Evolutionary conservation across 2,888 invertebrate species (phyloP), one percentile per base, ranked within the genome.

Genomic region (Drosophila putrida): DNA sequence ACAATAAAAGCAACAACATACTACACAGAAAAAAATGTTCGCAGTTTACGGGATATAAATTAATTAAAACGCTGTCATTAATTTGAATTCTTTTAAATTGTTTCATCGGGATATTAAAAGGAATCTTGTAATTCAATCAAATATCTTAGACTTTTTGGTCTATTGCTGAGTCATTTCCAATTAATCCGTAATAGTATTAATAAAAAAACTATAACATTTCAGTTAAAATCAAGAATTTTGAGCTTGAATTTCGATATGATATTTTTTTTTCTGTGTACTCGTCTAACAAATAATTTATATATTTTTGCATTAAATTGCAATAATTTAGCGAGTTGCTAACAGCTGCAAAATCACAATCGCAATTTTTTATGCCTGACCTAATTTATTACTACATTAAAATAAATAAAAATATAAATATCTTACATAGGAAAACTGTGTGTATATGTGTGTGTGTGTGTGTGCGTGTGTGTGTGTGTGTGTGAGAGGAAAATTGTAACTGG

Each of bases 261-360:
- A 20, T 20, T 20, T 20, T 20, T 20, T 20, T 20, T 20, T 20
- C 20, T 20, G 20, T 20, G 20, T 20, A 59, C 49, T 43, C 38
- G 13, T 49, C 38, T 46, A 46, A 47, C 47, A 77, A 71, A 78
- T 50, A 63, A 49, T 63, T 64, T 39, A 74, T 41, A 43, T n/a
- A 72, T 43, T 55, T 75, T 57, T 75, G 44, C 70, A 75, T 69
- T 76, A 76, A 65, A 80, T 61, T 80, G 77, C 44, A 62, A 77
- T 71, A 60, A 66, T 71, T 75, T 76, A 27, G 38, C 51, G 61
- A 55, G 20, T 53, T 59, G 62, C 28, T 49, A 62, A 41, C 53
- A 69, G 55, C 57, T 79, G 80, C 80, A 49, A 55, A 51, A 47
- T 73, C 44, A 25, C 59, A 54, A 49, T 75, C 50, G 11, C 47